Conservation (phyloP, 2,797 vertebrate genomes). For the Schizopygopsis pylzovi region DNA sequence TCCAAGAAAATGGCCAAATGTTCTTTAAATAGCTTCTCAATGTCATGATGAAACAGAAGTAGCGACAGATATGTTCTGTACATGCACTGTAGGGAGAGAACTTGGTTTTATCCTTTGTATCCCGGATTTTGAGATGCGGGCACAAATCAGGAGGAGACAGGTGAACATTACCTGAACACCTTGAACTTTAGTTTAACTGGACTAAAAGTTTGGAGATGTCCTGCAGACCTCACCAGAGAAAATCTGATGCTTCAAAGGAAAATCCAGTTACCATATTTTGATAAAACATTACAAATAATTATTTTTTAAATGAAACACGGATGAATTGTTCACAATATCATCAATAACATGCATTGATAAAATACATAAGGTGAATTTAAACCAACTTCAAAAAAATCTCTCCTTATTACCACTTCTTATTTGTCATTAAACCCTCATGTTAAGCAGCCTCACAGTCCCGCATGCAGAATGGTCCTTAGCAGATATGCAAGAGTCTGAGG, state of each 20-base stretch:
- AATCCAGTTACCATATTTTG: neutral
- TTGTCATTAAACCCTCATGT: neutral
- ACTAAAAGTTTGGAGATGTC: neutral
- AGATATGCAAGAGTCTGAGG: slow-evolving; percentile 11
- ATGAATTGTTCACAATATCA: neutral
- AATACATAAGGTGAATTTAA: neutral
- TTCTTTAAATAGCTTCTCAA: no score
- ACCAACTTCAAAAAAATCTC: neutral
- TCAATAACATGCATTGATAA: neutral
- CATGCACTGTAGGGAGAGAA: neutral
- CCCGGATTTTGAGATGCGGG: neutral
- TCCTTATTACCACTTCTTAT: neutral
- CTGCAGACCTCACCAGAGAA: neutral
- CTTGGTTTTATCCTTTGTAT: neutral
- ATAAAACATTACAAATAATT: neutral
- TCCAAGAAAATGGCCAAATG: neutral
- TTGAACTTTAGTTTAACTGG: neutral
- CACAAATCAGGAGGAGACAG: neutral
- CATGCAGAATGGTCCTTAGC: neutral
- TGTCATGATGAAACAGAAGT: no score
- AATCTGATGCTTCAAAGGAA: neutral
- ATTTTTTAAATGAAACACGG: neutral
- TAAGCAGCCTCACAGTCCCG: slow-evolving; percentile 5
- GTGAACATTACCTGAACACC: neutral
- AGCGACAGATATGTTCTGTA: no score